Evolutionary conservation across 2,888 invertebrate species (phyloP).

Genomic region (Trachelus troglodyta): DNA sequence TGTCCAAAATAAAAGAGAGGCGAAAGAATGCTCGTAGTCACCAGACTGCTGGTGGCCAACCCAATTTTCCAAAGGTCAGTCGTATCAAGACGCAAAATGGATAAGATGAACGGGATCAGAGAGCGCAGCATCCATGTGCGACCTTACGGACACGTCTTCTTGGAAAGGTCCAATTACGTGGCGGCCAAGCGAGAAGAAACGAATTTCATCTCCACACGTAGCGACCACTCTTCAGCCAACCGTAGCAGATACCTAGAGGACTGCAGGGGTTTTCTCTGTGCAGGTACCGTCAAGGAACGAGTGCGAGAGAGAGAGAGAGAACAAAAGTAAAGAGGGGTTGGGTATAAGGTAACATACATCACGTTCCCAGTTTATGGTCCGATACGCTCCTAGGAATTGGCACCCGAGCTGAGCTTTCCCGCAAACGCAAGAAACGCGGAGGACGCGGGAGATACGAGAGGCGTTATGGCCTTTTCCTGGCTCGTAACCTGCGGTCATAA

Average conservation of each 20-base stretch:
- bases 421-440: constrained; percentile 47
- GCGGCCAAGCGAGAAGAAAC: constrained; percentile 18
- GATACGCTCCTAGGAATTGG: constrained; percentile 60
- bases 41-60: neutral
- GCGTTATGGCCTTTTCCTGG: constrained; percentile 64
- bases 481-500: constrained; percentile 65
- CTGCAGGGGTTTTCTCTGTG: neutral
- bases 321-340: constrained; percentile 28
- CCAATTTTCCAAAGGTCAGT: neutral
- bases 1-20: neutral
- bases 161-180: constrained; percentile 17
- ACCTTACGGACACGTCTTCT: constrained; percentile 3
- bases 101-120: neutral
- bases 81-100: constrained; percentile 1
- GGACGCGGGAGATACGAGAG: constrained; percentile 47
- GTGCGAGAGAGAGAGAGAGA: constrained; percentile 9
- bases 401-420: constrained; percentile 55
- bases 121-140: neutral
- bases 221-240: constrained; percentile 18
- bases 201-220: constrained; percentile 24
- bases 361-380: constrained; percentile 58
- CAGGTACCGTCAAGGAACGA: neutral
- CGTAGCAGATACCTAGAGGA: constrained; percentile 11
- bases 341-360: constrained; percentile 45
- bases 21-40: neutral